Evolutionary conservation across 2,797 vertebrate genomes (phyloP).

Genomic region (Darevskia mixta): DNA sequence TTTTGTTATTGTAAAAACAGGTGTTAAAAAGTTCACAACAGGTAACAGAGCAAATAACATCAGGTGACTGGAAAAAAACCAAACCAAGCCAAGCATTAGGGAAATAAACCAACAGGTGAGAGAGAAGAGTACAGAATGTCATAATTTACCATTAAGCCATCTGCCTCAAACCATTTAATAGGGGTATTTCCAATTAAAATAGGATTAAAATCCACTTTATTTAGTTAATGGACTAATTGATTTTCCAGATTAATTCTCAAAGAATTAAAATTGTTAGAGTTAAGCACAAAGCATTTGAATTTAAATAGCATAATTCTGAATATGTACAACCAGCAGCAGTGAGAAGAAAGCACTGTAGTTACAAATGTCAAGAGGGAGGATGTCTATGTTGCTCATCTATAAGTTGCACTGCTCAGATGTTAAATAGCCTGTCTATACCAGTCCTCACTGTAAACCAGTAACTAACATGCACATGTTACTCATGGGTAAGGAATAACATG

Average conservation of each 20-base stretch:
- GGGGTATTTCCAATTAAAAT: neutral
- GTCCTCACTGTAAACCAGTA: neutral
- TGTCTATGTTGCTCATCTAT: neutral
- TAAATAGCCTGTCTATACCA: neutral
- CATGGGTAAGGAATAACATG: neutral
- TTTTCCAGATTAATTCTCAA: neutral
- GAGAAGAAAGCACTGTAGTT: neutral
- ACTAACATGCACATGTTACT: neutral
- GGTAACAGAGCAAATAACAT: neutral
- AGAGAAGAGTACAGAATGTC: neutral
- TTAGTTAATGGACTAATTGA: neutral
- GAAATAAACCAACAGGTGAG: neutral
- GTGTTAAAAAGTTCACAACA: neutral
- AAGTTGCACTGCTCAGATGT: neutral
- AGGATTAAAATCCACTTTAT: slow-evolving; percentile 5
- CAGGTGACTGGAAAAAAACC: neutral
- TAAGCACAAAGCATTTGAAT: neutral
- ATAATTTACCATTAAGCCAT: neutral
- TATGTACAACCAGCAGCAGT: neutral
- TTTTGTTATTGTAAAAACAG: neutral
- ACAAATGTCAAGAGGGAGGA: neutral
- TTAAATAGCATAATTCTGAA: neutral
- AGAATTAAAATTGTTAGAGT: neutral
- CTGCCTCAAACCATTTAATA: neutral
- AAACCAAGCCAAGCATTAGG: neutral